These are phyloP conservation scores for Calliphora vicina DNA, from an alignment of 1,140 invertebrate species.

Conservation along the genomic window DNA sequence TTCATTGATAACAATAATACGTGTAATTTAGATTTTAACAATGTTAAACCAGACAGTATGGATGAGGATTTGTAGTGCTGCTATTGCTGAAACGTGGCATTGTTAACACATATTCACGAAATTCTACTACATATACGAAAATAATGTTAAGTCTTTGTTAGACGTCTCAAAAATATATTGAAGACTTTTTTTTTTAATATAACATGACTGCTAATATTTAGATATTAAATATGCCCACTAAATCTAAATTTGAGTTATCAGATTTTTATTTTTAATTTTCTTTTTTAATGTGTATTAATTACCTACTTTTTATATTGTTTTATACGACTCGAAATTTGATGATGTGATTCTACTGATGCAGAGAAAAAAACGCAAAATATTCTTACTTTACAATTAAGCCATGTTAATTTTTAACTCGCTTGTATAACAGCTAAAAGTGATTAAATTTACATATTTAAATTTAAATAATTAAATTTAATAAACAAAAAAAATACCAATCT, in stretches of 20 bases:
- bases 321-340: neutral
- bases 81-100: neutral
- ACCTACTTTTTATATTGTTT: neutral
- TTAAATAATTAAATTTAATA: no score
- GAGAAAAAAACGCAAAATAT: neutral
- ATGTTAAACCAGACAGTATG: conserved; percentile 57
- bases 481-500: no score
- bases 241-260: neutral
- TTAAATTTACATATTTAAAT: neutral
- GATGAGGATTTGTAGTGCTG: conserved; percentile 56
- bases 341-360: neutral
- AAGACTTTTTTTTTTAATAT: conserved; percentile 13
- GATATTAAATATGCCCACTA: no score
- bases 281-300: neutral
- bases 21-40: conserved; percentile 59
- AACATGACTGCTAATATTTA: neutral
- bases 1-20: conserved; percentile 60
- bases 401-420: neutral
- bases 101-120: neutral
- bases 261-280: neutral
- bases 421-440: conserved; percentile 5
- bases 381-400: neutral
- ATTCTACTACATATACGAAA: neutral
- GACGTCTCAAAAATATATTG: neutral
- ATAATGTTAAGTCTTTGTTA: conserved; percentile 7